Base-by-base conservation (phyloP, 2,113 vertebrate genomes). In the Coracopsis vasa region DNA sequence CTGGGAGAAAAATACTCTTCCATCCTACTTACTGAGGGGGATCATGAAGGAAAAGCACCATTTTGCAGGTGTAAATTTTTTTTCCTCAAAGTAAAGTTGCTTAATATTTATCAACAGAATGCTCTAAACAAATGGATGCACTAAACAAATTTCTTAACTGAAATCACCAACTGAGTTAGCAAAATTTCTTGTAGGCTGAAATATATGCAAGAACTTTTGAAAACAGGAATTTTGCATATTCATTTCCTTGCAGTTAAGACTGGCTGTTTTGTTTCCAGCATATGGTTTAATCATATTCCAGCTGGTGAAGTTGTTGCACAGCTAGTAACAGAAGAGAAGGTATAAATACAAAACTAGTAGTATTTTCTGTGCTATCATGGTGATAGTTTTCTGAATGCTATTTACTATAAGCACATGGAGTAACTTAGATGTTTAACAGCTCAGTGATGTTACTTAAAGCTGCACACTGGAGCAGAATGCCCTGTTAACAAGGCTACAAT, bases 381-480 rank as follows among this genome's bases (percentile, higher is more conserved):
- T 29, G 31, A 39, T 15, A 9, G 4, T 25, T 73, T 69, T 70
- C 66, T 58, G 16, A 48, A 19, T 4, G 20, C 5, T 28, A 8
- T 73, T 90, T 69, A 54, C 21, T 73, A 25, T 16, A 29, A 72
- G 39, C 16, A 79, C 27, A 20, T 8, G 33, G 39, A 72, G 6
- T 56, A 75, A 21, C 20, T 42, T 28, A 11, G 15, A 11, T 3
- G 8, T 42, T 74, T 62, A 82, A 37, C 51, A 92, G 39, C 14
- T 79, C 17, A 2, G 11, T 51, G 7, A 9, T 53, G 20, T 69
- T 44, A 58, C 20, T 41, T 15, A 25, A 88, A 86, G 19, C 24
- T 54, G 24, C 13, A 61, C 0, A 0, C 5, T 75, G 24, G 17
- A 78, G 14, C 5, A 54, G 5, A 82, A 39, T 4, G 2, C 4